A percentile compares a stretch with the other conserved stretches of the same genome.
These are phyloP conservation scores for Amorpha juglandis DNA, from an alignment of 2,888 invertebrate species.

Conservation along the genomic window DNA sequence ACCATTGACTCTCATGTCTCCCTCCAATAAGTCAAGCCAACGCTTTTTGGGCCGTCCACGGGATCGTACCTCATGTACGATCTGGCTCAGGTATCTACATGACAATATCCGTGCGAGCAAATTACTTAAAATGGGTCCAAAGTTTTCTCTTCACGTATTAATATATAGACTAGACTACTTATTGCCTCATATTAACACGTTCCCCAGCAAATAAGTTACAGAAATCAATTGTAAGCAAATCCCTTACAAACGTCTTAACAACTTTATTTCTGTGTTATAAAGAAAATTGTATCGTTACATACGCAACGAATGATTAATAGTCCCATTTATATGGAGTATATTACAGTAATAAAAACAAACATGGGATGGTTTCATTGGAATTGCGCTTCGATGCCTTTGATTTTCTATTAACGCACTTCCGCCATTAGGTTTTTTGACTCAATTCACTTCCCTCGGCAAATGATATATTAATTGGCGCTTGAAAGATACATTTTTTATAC, in stretches of 20 bases:
- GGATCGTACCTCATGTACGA: too few species aligned
- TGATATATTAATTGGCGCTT: conserved; percentile 23
- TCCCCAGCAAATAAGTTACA: neutral
- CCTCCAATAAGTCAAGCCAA: too few species aligned
- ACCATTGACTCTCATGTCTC: too few species aligned
- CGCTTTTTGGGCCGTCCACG: too few species aligned
- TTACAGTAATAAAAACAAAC: conserved; percentile 48
- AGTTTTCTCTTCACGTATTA: too few species aligned
- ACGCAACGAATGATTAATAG: conserved; percentile 58
- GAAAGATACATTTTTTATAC: conserved; percentile 13
- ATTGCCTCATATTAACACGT: too few species aligned
- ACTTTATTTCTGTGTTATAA: conserved; percentile 37
- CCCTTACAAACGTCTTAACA: conserved; percentile 29
- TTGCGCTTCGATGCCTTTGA: conserved; percentile 41
- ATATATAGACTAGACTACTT: too few species aligned
- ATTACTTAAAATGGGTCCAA: too few species aligned
- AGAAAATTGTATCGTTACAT: conserved; percentile 53
- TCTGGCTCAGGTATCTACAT: too few species aligned
- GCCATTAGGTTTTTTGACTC: conserved; percentile 36
- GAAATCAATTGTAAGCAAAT: conserved; percentile 17
- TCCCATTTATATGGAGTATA: conserved; percentile 51
- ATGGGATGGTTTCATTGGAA: conserved; percentile 37
- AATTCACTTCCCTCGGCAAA: conserved; percentile 36
- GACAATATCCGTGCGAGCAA: too few species aligned
- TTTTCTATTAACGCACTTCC: conserved; percentile 46